phyloP scores from a whole-genome alignment of 2,888 invertebrate genomes.

The Andrena haemorrhoa region DNA sequence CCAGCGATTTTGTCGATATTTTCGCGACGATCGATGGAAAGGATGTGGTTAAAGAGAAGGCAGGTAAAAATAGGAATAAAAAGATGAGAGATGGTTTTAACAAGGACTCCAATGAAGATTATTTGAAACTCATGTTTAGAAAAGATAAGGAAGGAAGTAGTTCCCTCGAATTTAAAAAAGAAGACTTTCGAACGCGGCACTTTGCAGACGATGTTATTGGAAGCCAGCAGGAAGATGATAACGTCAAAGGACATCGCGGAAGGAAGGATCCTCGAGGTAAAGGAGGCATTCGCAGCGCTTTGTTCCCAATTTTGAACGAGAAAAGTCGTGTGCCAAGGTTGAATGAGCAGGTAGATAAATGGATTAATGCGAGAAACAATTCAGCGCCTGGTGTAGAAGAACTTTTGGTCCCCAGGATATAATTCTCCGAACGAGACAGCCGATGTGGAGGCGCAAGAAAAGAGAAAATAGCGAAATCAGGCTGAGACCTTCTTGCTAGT shows the following conservation, averaged over 20 bases:
- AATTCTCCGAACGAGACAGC: constrained; percentile 82
- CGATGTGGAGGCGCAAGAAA: constrained; percentile 36
- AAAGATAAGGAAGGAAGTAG: constrained; percentile 5
- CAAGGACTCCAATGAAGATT: constrained; percentile 57
- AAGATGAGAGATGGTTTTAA: neutral
- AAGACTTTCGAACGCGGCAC: constrained; percentile 57
- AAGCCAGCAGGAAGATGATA: constrained; percentile 41
- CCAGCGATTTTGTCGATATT: constrained; percentile 1
- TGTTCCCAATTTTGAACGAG: constrained; percentile 66
- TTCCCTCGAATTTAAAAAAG: constrained; percentile 13
- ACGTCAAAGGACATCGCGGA: constrained; percentile 35
- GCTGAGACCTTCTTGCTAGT: neutral
- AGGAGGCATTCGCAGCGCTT: constrained; percentile 54
- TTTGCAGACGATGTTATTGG: constrained; percentile 54
- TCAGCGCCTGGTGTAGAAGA: constrained; percentile 86
- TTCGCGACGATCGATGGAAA: neutral
- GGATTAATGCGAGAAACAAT: constrained; percentile 84
- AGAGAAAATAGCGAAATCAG: constrained; percentile 19
- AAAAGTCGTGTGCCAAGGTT: constrained; percentile 67
- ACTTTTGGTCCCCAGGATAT: constrained; percentile 87
- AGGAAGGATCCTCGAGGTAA: constrained; percentile 31
- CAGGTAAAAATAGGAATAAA: neutral
- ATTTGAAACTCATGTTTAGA: constrained; percentile 41
- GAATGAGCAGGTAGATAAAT: constrained; percentile 84
- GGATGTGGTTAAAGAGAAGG: neutral